Evolutionary conservation across 2,888 invertebrate species (phyloP), one percentile per base, ranked within the genome.

Genomic region (Hyposoter didymator): DNA sequence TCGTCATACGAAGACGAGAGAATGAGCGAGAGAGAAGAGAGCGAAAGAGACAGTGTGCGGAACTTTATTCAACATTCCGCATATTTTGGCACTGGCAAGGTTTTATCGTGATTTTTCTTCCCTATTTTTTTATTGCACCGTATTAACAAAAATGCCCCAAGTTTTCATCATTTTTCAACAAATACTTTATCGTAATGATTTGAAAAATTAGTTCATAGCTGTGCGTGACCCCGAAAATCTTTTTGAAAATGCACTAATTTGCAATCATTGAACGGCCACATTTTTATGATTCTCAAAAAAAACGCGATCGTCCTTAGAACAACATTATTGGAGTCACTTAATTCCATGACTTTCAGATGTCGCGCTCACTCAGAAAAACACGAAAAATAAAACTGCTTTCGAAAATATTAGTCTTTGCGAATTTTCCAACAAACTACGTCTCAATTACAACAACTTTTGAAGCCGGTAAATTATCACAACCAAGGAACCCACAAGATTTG

Each of bases 71-170:
- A 28, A 19, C 19, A 64, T 69, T 69, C 62, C 10, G 32, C 45
- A 39, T 73, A 81, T 69, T 74, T 78, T 59, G 69, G 72, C 79
- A 82, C 85, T 86, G 87, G 87, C 87, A 82, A 28, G 69, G 76
- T 87, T 69, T 81, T 72, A 66, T 79, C 66, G 79, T 82, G 72
- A 87, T 79, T 75, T 64, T 22, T 73, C 28, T 78, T 64, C 6
- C 4, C 52, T 70, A 43, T 32, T 43, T n/a, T 17, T 67, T 35
- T 6, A 7, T 35, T 28, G 22, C 19, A 22, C 14, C 22, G 7
- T 6, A 45, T 28, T 45, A 14, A 22, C 32, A n/a, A 43, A n/a
- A 3, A 4, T 8, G 35, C 32, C n/a, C 64, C 1, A 19, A 19
- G 39, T n/a, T n/a, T 39, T 39, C 39, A 10, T 39, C 39, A 39